phyloP scores from a whole-genome alignment of 2,113 vertebrate species.

The Bubo scandiacus region DNA sequence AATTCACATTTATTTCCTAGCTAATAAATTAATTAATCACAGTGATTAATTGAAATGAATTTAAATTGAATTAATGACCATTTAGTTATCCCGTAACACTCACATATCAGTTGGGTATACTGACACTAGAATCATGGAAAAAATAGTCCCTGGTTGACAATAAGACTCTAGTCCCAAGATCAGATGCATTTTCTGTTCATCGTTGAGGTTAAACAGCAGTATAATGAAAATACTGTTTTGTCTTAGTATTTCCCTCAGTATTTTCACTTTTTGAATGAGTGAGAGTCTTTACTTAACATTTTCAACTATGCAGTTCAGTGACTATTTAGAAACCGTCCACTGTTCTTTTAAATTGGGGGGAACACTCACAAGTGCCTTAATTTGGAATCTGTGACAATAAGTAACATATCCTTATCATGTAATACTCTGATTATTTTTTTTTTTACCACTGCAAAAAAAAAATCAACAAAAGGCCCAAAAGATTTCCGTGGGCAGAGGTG shows the following conservation, averaged over 20 bases:
- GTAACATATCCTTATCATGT: neutral
- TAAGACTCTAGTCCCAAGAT: neutral
- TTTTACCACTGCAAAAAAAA: neutral
- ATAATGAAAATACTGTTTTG: neutral
- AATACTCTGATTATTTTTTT: neutral
- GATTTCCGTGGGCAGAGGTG: neutral
- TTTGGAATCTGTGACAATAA: neutral
- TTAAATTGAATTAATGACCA: neutral
- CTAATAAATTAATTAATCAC: slow-evolving; percentile 19
- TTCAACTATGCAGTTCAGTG: neutral
- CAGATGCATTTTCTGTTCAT: neutral
- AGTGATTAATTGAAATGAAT: neutral
- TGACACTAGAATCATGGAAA: neutral
- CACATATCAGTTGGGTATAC: neutral
- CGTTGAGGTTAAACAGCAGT: neutral
- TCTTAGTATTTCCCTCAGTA: neutral
- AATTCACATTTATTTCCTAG: neutral
- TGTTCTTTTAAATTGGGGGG: neutral
- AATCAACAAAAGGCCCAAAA: neutral
- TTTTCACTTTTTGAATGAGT: neutral
- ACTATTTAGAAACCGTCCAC: neutral
- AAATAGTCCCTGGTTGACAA: neutral
- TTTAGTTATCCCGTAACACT: neutral
- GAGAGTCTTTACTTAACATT: neutral
- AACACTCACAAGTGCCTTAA: neutral